Base-by-base conservation (phyloP, 2,797 vertebrate genomes). In the Iguana delicatissima region DNA sequence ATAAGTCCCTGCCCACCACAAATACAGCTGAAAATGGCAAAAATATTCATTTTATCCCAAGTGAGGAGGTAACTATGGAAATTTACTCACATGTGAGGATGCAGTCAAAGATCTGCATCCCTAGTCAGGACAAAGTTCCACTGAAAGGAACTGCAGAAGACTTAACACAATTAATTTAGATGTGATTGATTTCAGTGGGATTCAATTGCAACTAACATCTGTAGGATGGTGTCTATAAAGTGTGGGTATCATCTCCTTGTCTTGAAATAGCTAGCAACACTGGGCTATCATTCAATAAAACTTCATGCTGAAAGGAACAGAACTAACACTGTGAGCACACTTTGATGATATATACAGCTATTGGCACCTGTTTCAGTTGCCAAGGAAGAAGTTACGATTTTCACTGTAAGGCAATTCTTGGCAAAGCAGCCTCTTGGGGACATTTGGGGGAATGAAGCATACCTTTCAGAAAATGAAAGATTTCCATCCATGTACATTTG, bases 401-500 rank as follows among this genome's bases (percentile, higher is more conserved):
- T 91, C 83, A 94, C 55, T 91, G 84, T 86, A 92, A 94, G 90
- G 86, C 90, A 91, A 90, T 82, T 4, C 91, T n/a, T 52, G 82
- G 72, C 64, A 38, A 93, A 93, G 89, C 85, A 64, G 0, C 52
- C 84, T 13, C 91, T 91, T n/a, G 80, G 81, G 81, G 87, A 81
- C 0, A 0, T 62, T 89, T 93, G 82, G 88, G 29, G 73, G 79
- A 90, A 38, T 42, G 90, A 80, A 67, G 72, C 79, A 89, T 87
- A 52, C 59, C 3, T 91, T 88, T 72, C 24, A 46, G 74, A 42
- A 80, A 50, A 22, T 69, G 0, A 79, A 8, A 0, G 0, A 76
- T 92, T 93, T 90, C 9, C 81, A 67, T 85, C 14, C 85, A 72
- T 83, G 42, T 91, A 84, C 32, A 6, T 94, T 90, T 93, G 50